Percentiles rank a stretch among this genome's conserved stretches.
Evolutionary conservation across 2,888 invertebrate genomes (phyloP).

Genomic region (Altica lythri): DNA sequence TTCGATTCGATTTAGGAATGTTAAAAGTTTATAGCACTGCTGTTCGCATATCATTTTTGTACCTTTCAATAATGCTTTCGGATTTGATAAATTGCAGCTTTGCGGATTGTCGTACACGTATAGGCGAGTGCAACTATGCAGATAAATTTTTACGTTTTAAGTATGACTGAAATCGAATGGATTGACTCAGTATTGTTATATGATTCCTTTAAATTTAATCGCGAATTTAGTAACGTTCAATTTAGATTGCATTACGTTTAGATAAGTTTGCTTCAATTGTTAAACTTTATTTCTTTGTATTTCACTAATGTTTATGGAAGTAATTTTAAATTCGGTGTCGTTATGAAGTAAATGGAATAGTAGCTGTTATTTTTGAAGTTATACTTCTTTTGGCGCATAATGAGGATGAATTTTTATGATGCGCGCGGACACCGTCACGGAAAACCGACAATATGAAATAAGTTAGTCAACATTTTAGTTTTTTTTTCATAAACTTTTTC

Average conservation of each 20-base stretch:
- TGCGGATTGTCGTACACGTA: conserved; percentile 24
- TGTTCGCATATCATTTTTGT: conserved; percentile 27
- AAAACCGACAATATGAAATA: too few species aligned
- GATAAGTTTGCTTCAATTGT: not conserved
- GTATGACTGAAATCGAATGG: not conserved
- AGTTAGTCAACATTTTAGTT: too few species aligned
- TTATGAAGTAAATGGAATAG: too few species aligned
- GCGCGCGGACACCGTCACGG: too few species aligned
- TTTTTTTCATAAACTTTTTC: too few species aligned
- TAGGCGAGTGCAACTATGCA: conserved; percentile 18
- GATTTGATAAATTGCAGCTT: conserved; percentile 33
- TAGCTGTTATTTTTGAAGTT: too few species aligned
- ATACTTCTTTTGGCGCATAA: too few species aligned
- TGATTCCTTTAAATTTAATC: not conserved
- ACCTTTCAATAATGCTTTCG: conserved; percentile 28
- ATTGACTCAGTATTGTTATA: not conserved
- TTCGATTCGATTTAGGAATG: conserved; percentile 3
- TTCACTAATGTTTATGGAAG: not conserved
- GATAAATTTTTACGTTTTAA: conserved; percentile 13
- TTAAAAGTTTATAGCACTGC: conserved; percentile 26
- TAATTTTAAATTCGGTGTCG: not conserved
- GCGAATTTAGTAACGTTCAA: too few species aligned
- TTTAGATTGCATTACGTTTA: not conserved
- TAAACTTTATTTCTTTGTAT: not conserved
- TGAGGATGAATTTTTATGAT: too few species aligned